Evolutionary conservation across 2,797 vertebrate genomes (phyloP).

Genomic region (Brotula barbata): DNA sequence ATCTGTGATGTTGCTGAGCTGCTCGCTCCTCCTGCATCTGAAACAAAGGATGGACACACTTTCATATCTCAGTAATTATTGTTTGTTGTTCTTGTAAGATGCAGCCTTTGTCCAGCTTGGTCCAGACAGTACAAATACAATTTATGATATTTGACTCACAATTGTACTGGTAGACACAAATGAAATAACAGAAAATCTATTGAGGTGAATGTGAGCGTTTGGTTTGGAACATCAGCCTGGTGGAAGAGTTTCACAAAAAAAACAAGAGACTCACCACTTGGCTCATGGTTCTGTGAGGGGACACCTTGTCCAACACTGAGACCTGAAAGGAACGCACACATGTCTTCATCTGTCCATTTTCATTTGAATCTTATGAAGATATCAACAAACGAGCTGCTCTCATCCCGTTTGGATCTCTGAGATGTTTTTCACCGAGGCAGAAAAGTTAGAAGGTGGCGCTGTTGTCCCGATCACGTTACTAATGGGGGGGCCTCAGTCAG

Average conservation of each 20-base stretch:
- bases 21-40: constrained; percentile 51
- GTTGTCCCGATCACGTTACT: background rate
- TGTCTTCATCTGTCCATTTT: background rate
- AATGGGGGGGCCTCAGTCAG: background rate
- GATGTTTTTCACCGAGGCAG: no score
- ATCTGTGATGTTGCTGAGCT: constrained; percentile 46
- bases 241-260: background rate
- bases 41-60: background rate
- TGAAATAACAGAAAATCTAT: no score
- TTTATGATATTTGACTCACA: no score
- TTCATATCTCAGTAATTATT: background rate
- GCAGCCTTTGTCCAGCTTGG: no score
- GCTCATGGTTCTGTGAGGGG: background rate
- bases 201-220: no score
- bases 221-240: no score
- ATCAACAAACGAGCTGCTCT: no score
- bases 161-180: no score
- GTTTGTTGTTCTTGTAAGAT: no score
- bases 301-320: background rate
- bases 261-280: background rate
- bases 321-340: background rate
- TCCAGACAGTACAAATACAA: no score
- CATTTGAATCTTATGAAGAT: no score
- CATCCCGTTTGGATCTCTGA: no score
- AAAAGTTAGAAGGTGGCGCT: constrained; percentile 9